phyloP scores from a whole-genome alignment of 2,888 invertebrate genomes.

The Mechanitis mazaeus region DNA sequence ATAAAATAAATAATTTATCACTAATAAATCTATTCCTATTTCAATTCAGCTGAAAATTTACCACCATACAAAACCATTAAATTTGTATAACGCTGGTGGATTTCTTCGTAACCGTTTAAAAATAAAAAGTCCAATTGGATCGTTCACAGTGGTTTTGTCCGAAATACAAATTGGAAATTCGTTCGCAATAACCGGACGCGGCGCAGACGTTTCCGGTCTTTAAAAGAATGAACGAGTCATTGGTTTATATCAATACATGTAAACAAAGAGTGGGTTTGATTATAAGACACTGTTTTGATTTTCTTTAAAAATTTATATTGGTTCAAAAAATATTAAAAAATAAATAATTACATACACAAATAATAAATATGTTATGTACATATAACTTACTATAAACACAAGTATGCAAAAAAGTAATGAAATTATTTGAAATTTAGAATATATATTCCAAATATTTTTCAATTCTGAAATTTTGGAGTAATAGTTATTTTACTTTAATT shows the following conservation, averaged over 20 bases:
- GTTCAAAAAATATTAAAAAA: too few species aligned
- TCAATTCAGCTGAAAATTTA: too few species aligned
- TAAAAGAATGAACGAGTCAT: slow-evolving; percentile 14
- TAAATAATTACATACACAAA: too few species aligned
- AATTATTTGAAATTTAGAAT: too few species aligned
- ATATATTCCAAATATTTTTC: not conserved
- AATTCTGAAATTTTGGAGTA: not conserved
- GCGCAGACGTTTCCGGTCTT: slow-evolving; percentile 29
- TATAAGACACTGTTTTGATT: too few species aligned
- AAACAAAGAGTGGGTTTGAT: not conserved
- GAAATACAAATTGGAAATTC: slow-evolving; percentile 30
- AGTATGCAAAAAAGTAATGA: too few species aligned
- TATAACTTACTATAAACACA: too few species aligned
- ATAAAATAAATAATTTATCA: too few species aligned
- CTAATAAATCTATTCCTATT: too few species aligned
- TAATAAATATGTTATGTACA: too few species aligned
- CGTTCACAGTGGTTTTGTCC: slow-evolving; percentile 29
- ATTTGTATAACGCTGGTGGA: slow-evolving; percentile 3
- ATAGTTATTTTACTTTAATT: not conserved
- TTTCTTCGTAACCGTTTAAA: slow-evolving; percentile 16
- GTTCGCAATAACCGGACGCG: slow-evolving; percentile 31
- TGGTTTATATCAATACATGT: slow-evolving; percentile 6
- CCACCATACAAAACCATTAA: not conserved
- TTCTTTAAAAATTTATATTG: too few species aligned
- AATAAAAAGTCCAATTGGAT: slow-evolving; percentile 25